Evolutionary conservation across 2,888 invertebrate species (phyloP).

Genomic region (Drosophila percnosoma): DNA sequence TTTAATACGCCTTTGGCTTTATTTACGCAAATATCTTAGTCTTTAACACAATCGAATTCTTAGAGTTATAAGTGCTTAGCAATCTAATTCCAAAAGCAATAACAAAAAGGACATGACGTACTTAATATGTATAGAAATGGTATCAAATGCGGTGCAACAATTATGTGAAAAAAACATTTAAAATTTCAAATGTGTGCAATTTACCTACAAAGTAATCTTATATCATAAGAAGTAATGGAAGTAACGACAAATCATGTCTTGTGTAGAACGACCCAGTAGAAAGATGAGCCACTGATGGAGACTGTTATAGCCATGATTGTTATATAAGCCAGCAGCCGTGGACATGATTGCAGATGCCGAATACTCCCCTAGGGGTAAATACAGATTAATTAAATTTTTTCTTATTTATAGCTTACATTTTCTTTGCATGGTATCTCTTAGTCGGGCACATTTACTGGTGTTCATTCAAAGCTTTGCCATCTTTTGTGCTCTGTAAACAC

Average conservation of each 20-base stretch:
- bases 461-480: not conserved
- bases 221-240: conserved; percentile 28
- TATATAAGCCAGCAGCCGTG: conserved; percentile 58
- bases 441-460: not conserved
- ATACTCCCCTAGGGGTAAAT: conserved; percentile 79
- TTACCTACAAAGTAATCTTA: conserved; percentile 59
- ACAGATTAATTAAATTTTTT: not conserved
- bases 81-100: conserved; percentile 39
- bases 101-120: conserved; percentile 28
- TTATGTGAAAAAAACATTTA: conserved; percentile 25
- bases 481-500: not conserved
- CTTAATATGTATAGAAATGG: conserved; percentile 46
- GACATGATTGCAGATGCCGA: conserved; percentile 85
- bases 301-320: conserved; percentile 55
- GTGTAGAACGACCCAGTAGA: conserved; percentile 60
- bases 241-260: conserved; percentile 57
- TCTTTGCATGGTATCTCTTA: not conserved
- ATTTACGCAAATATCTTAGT: conserved; percentile 58
- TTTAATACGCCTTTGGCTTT: conserved; percentile 68
- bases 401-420: too few relatives aligned
- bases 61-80: conserved; percentile 64
- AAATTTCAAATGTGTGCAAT: conserved; percentile 32
- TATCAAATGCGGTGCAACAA: conserved; percentile 54
- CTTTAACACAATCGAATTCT: conserved; percentile 58
- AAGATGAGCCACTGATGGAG: conserved; percentile 67